Base-by-base conservation (phyloP, 2,888 invertebrate species). In the Athetis lepigone region DNA sequence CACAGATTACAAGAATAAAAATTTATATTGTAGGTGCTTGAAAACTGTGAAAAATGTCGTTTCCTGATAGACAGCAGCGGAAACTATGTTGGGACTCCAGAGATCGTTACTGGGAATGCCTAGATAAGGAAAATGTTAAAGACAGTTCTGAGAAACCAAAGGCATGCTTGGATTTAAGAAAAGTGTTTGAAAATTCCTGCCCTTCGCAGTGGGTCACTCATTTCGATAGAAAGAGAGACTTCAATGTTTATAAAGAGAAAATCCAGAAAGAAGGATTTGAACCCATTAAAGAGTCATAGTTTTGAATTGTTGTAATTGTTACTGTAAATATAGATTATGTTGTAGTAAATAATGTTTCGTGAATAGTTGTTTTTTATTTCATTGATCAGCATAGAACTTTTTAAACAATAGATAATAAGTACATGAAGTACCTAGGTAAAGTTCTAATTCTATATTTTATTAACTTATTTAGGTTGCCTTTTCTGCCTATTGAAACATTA, bases 171-270 rank as follows among this genome's bases (percentile, higher is more conserved):
- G 95, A 97, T 82, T 91, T 97, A 78, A 96, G 98, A 75, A 96
- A 97, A 92, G 77, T 96, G 52, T 98, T 97, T 88, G 98, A 98
- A 94, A 95, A 96, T 68, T 96, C 96, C 23, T 98, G 98, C 86
- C 97, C 98, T 1, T 89, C 96, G 1, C 97, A 97, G 89, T 98
- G 98, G 99, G 98, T 99, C 45, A 97, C 98, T 88, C 98, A 99
- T 93, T 99, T 99, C 90, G 98, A 98, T 94, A 96, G 98, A 82
- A 98, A 98, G 92, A 95, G 98, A 85, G 97, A 97, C 81, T 99
- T 98, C 91, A 95, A 98, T 84, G 96, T 97, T 85, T 99, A 98
- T 91, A 98, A 98, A 94, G 97, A 97, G 82, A 97, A 97, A 95
- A 97, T 99, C 90, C 97, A 98, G 85, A 96, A 97, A 85, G 97